Evolutionary conservation across 2,797 vertebrate genomes (phyloP).

Genomic region (Anas bahamensis): DNA sequence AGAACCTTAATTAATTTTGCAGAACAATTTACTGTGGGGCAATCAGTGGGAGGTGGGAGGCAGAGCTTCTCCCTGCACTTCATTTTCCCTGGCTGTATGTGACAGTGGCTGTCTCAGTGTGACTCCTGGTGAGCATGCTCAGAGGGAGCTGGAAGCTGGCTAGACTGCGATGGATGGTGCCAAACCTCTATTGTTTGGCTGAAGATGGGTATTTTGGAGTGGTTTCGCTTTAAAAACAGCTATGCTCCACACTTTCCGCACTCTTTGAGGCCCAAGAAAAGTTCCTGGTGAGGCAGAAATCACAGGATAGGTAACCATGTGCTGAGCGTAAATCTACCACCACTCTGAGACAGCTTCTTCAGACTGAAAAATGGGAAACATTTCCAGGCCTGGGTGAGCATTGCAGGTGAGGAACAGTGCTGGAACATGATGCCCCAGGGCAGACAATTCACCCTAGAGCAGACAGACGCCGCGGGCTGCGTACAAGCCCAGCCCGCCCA

Average conservation of each 20-base stretch:
- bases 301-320: background rate
- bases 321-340: background rate
- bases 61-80: background rate
- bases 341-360: background rate
- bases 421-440: background rate
- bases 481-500: rapidly evolving
- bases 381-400: background rate
- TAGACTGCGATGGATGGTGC: background rate
- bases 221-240: background rate
- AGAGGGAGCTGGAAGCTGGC: conserved; percentile 7
- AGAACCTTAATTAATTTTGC: conserved; percentile 3
- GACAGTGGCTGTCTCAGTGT: background rate
- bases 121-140: background rate
- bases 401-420: background rate
- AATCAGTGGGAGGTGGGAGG: conserved; percentile 9
- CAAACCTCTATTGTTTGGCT: conserved; percentile 1
- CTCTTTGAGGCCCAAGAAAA: background rate
- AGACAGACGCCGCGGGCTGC: rapidly evolving
- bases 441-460: background rate
- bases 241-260: background rate
- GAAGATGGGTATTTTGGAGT: background rate
- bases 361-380: background rate
- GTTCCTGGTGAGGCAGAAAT: background rate
- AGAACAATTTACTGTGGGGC: background rate
- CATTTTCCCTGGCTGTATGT: background rate